Conservation (phyloP, 2,888 invertebrate genomes). For the Quadroppia sp. region DNA sequence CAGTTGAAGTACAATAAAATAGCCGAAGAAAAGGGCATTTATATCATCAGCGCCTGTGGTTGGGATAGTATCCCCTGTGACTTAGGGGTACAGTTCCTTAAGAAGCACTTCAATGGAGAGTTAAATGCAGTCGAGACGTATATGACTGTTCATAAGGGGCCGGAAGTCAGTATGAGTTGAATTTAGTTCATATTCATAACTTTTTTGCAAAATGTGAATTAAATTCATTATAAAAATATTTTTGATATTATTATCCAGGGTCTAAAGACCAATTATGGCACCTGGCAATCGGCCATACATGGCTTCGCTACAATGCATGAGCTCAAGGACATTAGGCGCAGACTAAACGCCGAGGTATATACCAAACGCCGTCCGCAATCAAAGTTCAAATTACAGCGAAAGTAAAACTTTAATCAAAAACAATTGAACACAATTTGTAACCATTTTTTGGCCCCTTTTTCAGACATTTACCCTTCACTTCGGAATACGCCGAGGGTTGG, state of each 20-base stretch:
- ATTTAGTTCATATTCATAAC: background rate
- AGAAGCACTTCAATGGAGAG: constrained; percentile 52
- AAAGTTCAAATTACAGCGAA: constrained; percentile 41
- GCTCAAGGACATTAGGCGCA: constrained; percentile 61
- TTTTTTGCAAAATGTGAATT: no score
- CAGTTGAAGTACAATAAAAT: constrained; percentile 69
- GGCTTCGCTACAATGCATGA: constrained; percentile 66
- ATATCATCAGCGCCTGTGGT: constrained; percentile 79
- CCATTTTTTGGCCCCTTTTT: no score
- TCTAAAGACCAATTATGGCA: constrained; percentile 69
- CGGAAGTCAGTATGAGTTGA: constrained; percentile 9
- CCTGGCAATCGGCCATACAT: constrained; percentile 82
- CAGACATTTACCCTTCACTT: no score
- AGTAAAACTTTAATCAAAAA: constrained; percentile 9
- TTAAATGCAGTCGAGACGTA: constrained; percentile 69
- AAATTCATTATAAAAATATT: no score
- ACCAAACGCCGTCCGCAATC: constrained; percentile 42
- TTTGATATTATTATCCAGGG: constrained; percentile 55
- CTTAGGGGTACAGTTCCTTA: constrained; percentile 54
- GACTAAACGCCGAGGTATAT: constrained; percentile 44
- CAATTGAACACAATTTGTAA: no score
- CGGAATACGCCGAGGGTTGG: constrained; percentile 55
- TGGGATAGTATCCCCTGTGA: constrained; percentile 58
- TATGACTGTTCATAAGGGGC: constrained; percentile 54
- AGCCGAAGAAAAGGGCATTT: constrained; percentile 54